Percentiles rank a stretch among this genome's conserved stretches.
phyloP scores from a whole-genome alignment of 2,113 vertebrate genomes.

The Globicephala melas region DNA sequence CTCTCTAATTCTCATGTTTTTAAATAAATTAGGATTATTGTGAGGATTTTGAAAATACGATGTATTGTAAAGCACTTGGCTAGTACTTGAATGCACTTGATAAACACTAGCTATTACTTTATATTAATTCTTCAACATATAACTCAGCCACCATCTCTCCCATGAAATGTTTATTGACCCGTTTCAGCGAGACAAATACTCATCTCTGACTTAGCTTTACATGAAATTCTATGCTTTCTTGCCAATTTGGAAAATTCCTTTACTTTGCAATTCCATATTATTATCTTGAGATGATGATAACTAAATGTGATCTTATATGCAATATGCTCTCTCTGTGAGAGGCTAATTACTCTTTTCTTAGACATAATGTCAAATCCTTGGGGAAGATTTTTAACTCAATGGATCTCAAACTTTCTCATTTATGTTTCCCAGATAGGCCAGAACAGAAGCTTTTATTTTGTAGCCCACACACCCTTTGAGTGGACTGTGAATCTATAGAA shows the following conservation, averaged over 20 bases:
- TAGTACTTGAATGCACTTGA: background rate
- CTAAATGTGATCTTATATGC: background rate
- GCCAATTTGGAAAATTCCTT: background rate
- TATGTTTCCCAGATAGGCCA: background rate
- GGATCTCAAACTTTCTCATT: background rate
- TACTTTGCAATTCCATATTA: background rate
- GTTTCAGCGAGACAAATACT: background rate
- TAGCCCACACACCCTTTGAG: background rate
- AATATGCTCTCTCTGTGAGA: background rate
- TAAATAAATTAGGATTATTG: background rate
- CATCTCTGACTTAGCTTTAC: background rate
- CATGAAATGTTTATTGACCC: background rate
- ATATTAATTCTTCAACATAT: background rate
- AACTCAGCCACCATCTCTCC: background rate
- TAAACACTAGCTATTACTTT: background rate
- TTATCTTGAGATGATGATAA: background rate
- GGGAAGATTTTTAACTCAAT: background rate
- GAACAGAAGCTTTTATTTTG: background rate
- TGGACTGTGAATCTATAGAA: background rate
- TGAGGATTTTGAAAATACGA: background rate
- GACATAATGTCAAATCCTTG: background rate
- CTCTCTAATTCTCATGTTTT: background rate
- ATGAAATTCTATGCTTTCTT: background rate
- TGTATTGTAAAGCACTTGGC: background rate
- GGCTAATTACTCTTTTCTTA: background rate